These are phyloP conservation scores for Rhyzopertha dominica DNA, from an alignment of 1,140 invertebrate genomes.

Conservation along the genomic window DNA sequence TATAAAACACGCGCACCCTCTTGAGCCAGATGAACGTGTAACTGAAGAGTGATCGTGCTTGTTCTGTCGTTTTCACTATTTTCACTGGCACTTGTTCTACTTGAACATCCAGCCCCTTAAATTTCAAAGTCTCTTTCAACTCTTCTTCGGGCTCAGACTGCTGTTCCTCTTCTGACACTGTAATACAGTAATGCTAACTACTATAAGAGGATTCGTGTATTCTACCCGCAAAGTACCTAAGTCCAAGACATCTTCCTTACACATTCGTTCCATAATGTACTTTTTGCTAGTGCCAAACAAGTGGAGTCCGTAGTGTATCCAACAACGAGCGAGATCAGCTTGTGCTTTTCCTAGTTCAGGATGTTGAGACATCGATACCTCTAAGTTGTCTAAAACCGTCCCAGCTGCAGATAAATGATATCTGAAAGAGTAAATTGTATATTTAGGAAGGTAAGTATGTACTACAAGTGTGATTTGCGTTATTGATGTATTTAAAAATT, in stretches of 20 bases:
- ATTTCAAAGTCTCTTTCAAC: too few relatives aligned
- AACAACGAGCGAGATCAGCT: constrained; percentile 24
- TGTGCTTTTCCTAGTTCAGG: constrained; percentile 23
- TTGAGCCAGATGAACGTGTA: constrained; percentile 61
- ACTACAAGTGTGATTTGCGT: too few relatives aligned
- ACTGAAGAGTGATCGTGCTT: constrained; percentile 58
- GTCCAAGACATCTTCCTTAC: constrained; percentile 17
- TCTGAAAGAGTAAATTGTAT: too few relatives aligned
- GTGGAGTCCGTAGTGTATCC: constrained; percentile 26
- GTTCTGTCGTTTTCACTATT: constrained; percentile 42
- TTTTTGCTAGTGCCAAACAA: constrained; percentile 24
- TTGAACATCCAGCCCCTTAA: constrained; percentile 20
- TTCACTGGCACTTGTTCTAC: constrained; percentile 25
- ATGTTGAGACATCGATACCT: constrained; percentile 18
- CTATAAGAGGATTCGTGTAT: constrained; percentile 1
- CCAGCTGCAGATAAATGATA: constrained; percentile 35
- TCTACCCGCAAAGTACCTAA: not conserved
- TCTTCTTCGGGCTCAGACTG: constrained; percentile 4
- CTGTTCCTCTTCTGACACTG: constrained; percentile 3
- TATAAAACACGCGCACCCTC: constrained; percentile 61
- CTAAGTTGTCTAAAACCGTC: constrained; percentile 32
- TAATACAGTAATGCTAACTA: not conserved
- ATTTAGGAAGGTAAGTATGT: too few relatives aligned
- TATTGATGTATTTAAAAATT: too few relatives aligned
- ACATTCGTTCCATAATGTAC: constrained; percentile 19